Conservation (phyloP, 1,140 invertebrate genomes). For the Stratiolaelaps scimitus region DNA sequence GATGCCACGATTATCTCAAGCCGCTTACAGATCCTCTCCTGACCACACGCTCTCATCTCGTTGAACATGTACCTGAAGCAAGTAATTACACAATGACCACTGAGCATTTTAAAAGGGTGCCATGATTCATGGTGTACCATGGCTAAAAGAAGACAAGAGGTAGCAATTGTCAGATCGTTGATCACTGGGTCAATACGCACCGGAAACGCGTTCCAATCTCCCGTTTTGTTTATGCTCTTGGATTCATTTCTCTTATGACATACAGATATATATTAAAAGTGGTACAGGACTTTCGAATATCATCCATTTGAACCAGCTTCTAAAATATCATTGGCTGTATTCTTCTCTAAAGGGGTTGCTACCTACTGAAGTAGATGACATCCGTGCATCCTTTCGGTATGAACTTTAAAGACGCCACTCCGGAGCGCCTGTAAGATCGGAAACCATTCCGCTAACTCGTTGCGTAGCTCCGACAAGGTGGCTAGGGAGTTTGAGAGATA, state of each 20-base stretch:
- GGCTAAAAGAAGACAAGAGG: not conserved
- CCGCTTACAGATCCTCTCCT: not conserved
- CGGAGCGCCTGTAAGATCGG: not conserved
- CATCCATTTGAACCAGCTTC: no score
- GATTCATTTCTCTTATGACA: no score
- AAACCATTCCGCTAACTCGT: conserved; percentile 17
- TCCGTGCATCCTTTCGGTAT: conserved; percentile 14
- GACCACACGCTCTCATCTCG: conserved; percentile 21
- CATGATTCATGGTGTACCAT: not conserved
- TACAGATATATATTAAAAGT: no score
- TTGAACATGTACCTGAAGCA: conserved; percentile 3
- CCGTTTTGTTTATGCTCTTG: no score
- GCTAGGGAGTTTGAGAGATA: not conserved
- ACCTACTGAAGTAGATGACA: conserved; percentile 13
- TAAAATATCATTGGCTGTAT: no score
- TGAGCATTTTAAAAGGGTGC: not conserved
- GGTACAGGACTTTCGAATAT: no score
- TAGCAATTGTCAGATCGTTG: no score
- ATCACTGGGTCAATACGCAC: no score
- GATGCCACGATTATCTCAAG: not conserved
- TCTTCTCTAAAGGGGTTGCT: no score
- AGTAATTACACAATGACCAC: not conserved
- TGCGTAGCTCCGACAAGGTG: not conserved
- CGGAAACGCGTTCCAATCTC: no score
- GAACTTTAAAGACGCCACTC: not conserved